Evolutionary conservation across 2,113 vertebrate genomes (phyloP), one percentile per base, ranked within the genome.

Genomic region (Baryphthengus martii): DNA sequence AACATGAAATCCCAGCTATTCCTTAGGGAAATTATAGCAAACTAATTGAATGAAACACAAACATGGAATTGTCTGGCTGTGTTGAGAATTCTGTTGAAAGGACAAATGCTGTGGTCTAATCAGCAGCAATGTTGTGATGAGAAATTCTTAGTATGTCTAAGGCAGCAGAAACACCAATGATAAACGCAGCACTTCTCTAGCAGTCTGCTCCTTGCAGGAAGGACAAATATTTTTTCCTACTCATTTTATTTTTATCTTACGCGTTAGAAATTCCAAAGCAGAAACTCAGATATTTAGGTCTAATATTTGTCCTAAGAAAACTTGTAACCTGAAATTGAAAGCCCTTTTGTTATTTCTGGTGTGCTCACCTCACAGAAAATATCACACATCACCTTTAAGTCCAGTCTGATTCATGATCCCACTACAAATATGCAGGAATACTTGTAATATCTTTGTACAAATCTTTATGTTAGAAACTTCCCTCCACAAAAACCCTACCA

Each of bases 41-140:
- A 83, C n/a, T 76, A 95, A 83, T 70, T 76, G 71, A 94, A 87
- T 70, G 81, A 82, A 92, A 61, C 20, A 88, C 37, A 82, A 88
- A 76, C 37, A 53, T 11, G 47, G 78, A 76, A 47, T 23, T 77
- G 33, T 78, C 63, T 90, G 33, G 33, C 75, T 85, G 55, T 70
- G 45, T 71, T 4, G 21, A 83, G 26, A 24, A 24, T 84, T 70
- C 25, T 88, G 68, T 72, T 67, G 77, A 94, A 94, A 94, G 47
- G 79, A 94, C 92, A 83, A 77, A 88, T 85, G 78, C 35, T 71
- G 61, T 49, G 72, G 37, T 90, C 76, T 96, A 94, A 95, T 86
- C 68, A 85, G 89, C 35, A 84, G 74, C 26, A 63, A 74, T 33
- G 53, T 21, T 70, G 18, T 63, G 61, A 93, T 77, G 73, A 92